Percentiles rank a stretch among this genome's conserved stretches.
Conservation (phyloP, 2,888 invertebrate species). For the Onthophagus sagittarius region DNA sequence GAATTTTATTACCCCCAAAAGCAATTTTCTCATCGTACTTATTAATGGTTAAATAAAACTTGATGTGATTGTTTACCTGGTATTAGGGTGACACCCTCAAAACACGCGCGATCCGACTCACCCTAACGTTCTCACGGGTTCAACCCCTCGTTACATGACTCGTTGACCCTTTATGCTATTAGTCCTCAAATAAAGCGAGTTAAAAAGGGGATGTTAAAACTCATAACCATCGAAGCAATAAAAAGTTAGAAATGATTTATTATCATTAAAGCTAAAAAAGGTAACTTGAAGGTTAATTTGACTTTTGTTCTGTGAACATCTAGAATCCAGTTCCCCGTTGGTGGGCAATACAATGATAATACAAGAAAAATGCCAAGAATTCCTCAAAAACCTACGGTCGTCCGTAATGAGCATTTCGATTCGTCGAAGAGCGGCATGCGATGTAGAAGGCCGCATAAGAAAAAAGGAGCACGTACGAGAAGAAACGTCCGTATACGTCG, state of each 20-base stretch:
- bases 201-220: neutral
- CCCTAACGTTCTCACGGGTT: conserved; percentile 9
- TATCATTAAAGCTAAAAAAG: neutral
- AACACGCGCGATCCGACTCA: neutral
- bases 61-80: conserved; percentile 8
- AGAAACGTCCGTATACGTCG: conserved; percentile 10
- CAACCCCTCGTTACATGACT: conserved; percentile 1
- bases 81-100: neutral
- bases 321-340: neutral
- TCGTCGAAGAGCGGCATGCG: conserved; percentile 11
- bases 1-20: too few species aligned
- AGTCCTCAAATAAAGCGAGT: neutral
- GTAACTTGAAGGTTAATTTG: neutral
- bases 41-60: neutral
- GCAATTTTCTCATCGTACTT: neutral
- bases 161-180: neutral
- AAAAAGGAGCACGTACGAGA: neutral
- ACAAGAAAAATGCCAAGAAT: neutral
- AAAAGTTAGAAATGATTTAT: neutral
- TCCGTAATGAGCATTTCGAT: conserved; percentile 9
- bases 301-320: neutral
- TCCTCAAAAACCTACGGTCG: neutral
- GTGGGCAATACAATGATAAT: neutral
- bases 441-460: neutral
- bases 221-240: neutral